phyloP scores from a whole-genome alignment of 2,797 vertebrate species.

The Choloepus didactylus region DNA sequence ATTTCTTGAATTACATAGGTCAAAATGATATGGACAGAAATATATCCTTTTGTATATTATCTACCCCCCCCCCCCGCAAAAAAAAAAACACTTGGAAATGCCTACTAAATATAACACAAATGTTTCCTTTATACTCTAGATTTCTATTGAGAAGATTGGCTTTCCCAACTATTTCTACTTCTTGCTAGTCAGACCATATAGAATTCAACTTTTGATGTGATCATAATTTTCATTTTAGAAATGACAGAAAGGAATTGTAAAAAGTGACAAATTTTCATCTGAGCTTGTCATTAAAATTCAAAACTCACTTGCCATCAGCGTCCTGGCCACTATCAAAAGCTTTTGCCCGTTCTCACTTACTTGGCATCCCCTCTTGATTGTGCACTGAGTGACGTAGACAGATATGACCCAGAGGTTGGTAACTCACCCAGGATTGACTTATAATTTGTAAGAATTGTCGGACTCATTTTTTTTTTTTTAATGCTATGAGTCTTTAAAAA shows the following conservation, averaged over 20 bases:
- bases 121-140: background rate
- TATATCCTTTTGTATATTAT: background rate
- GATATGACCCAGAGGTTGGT: background rate
- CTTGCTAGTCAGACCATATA: background rate
- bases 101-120: rapidly evolving
- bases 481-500: constrained; percentile 3
- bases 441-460: background rate
- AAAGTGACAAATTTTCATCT: background rate
- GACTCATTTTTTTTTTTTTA: background rate
- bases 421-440: background rate
- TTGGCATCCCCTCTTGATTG: background rate
- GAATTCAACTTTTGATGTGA: background rate
- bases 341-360: background rate
- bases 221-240: constrained; percentile 20
- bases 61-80: rapidly evolving
- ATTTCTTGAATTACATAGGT: background rate
- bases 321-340: background rate
- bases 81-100: background rate
- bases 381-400: background rate
- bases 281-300: background rate
- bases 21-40: background rate
- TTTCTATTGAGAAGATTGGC: background rate
- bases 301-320: background rate
- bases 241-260: background rate
- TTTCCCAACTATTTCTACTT: background rate